Conservation (phyloP, 2,888 invertebrate species). For the Euphydryas editha region DNA sequence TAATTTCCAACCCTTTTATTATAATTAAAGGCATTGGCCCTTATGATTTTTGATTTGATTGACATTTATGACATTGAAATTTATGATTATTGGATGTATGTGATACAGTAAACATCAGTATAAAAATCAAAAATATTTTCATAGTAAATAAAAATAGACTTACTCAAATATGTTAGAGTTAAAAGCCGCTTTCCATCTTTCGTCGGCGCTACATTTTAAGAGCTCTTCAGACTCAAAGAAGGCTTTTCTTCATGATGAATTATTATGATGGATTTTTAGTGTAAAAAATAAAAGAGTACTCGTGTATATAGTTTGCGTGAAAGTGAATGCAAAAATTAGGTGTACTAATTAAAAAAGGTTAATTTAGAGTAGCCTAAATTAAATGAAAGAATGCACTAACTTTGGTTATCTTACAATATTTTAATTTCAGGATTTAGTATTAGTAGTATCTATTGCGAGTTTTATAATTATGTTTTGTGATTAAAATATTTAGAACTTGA, state of each 20-base stretch:
- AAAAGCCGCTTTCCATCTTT: constrained; percentile 13
- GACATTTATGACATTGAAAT: no score
- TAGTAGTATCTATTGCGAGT: no score
- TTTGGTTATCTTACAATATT: no score
- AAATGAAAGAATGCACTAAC: background rate
- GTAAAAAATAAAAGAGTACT: background rate
- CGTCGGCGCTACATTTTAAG: constrained; percentile 15
- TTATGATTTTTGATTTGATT: no score
- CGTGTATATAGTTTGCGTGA: background rate
- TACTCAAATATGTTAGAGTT: constrained; percentile 8
- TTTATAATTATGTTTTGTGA: no score
- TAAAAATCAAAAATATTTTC: background rate
- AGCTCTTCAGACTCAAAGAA: constrained; percentile 16
- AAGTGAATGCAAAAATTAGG: background rate
- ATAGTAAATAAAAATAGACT: constrained; percentile 8
- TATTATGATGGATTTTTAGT: background rate
- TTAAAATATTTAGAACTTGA: no score
- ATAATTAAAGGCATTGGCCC: no score
- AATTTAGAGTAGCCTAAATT: background rate
- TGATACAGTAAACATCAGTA: background rate
- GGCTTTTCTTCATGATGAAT: constrained; percentile 15
- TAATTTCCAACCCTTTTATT: no score
- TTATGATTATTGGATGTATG: no score
- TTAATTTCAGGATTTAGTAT: no score
- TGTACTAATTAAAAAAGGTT: background rate